These are phyloP conservation scores for Aptenodytes patagonicus DNA, from an alignment of 2,113 vertebrate genomes.

Conservation along the genomic window DNA sequence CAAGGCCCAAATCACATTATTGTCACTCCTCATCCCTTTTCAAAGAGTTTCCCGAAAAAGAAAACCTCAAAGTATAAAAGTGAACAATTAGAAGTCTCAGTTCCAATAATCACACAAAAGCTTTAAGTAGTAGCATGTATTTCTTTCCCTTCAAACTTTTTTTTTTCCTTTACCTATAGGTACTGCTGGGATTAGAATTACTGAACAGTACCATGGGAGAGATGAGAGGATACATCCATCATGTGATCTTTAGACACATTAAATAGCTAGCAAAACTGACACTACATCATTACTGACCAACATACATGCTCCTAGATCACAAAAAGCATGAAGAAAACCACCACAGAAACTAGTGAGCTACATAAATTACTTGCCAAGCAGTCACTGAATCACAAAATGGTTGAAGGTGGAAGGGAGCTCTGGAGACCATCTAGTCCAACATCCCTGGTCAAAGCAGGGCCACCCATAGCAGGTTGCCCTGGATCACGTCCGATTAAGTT, in stretches of 20 bases:
- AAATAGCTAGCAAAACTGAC: background rate
- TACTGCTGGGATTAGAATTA: background rate
- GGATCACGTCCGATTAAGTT: accelerated
- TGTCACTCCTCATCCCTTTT: background rate
- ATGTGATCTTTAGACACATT: background rate
- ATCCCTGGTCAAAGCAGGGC: background rate
- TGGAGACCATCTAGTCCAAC: background rate
- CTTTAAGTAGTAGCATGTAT: background rate
- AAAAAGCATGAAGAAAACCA: background rate
- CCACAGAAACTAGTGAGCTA: background rate
- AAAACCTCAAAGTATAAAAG: background rate
- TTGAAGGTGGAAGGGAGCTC: background rate
- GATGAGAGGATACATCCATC: background rate
- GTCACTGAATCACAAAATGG: background rate
- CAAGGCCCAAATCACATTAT: background rate
- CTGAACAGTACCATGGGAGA: background rate
- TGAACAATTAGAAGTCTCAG: background rate
- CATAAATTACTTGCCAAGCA: background rate
- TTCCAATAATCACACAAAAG: background rate
- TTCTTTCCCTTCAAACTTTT: background rate
- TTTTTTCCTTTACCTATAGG: background rate
- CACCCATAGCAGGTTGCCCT: background rate
- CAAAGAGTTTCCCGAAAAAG: background rate
- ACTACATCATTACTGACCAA: background rate
- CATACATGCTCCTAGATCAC: background rate